phyloP scores from a whole-genome alignment of 2,113 vertebrate species.

The Lates calcarifer region DNA sequence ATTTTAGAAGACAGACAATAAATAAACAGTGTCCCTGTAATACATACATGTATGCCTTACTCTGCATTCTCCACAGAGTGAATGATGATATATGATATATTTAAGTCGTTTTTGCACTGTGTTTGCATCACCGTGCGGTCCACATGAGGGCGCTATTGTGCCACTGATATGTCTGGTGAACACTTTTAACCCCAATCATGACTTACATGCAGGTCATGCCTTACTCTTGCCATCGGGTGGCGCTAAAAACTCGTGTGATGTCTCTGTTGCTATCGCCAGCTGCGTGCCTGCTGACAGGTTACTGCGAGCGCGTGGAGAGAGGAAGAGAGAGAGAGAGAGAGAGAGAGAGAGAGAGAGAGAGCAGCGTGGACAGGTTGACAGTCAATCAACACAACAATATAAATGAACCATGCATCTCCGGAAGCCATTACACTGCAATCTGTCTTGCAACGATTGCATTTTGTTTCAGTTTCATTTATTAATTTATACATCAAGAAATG shows the following conservation, averaged over 20 bases:
- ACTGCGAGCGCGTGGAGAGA: background rate
- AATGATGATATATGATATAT: background rate
- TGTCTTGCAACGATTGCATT: background rate
- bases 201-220: background rate
- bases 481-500: too few relatives aligned
- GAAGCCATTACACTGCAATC: constrained; percentile 11
- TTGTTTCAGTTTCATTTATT: background rate
- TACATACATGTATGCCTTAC: background rate
- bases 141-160: constrained; percentile 60
- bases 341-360: constrained; percentile 19
- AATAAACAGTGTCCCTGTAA: background rate
- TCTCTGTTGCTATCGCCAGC: background rate
- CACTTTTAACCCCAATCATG: background rate
- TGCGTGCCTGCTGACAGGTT: constrained; percentile 4
- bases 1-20: constrained; percentile 4
- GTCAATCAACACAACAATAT: constrained; percentile 13
- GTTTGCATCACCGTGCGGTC: background rate
- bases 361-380: constrained; percentile 8
- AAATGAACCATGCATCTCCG: constrained; percentile 6
- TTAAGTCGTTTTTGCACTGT: background rate
- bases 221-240: constrained; percentile 29
- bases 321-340: background rate
- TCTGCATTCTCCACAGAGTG: background rate
- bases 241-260: background rate
- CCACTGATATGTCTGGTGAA: background rate